phyloP scores from a whole-genome alignment of 2,113 vertebrate species.

The Globicephala melas region DNA sequence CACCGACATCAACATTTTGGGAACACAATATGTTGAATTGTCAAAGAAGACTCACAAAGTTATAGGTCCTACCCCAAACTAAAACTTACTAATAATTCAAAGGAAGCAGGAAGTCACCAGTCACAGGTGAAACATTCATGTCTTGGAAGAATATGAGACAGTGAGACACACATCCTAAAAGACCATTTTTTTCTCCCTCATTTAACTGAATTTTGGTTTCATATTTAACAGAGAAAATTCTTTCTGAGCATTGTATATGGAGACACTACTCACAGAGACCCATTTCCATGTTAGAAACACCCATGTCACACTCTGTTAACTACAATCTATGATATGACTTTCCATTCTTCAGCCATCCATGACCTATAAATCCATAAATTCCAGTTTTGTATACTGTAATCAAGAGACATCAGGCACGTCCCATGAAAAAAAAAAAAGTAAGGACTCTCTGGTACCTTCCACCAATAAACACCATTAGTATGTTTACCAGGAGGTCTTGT shows the following conservation, averaged over 20 bases:
- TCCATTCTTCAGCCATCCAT: background rate
- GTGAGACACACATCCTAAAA: background rate
- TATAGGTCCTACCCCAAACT: background rate
- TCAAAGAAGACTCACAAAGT: background rate
- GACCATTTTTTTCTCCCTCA: background rate
- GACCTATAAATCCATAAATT: background rate
- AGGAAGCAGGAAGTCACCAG: background rate
- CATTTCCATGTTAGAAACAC: background rate
- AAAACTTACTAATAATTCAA: background rate
- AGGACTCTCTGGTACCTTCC: background rate
- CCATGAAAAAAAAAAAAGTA: background rate
- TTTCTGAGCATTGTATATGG: background rate
- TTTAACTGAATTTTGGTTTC: constrained; percentile 6
- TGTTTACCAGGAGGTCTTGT: background rate
- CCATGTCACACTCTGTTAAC: background rate
- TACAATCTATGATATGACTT: background rate
- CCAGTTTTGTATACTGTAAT: background rate
- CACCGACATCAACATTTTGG: background rate
- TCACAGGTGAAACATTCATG: background rate
- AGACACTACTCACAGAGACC: background rate
- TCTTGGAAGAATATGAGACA: background rate
- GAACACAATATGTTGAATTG: background rate
- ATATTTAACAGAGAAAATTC: background rate
- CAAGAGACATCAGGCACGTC: background rate
- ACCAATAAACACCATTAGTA: background rate